Evolutionary conservation across 2,113 vertebrate species (phyloP).

Genomic region (Todiramphus chloris): DNA sequence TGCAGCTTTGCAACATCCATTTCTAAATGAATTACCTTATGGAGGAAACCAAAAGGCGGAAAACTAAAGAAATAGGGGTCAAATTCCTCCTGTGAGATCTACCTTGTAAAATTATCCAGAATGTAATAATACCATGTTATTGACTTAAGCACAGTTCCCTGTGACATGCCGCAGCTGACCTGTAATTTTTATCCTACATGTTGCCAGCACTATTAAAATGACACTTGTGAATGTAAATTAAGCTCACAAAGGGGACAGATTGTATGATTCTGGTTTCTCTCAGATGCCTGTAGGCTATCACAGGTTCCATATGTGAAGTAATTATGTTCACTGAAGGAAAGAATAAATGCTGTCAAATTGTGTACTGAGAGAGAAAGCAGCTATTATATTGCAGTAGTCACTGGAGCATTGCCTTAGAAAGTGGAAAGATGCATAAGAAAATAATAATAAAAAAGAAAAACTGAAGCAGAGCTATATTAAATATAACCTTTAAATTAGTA

Average conservation of each 20-base stretch:
- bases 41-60: slow-evolving; percentile 58
- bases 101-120: slow-evolving; percentile 79
- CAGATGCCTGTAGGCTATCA: slow-evolving; percentile 84
- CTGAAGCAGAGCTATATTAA: slow-evolving; percentile 68
- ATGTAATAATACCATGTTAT: slow-evolving; percentile 78
- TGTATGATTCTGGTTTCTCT: slow-evolving; percentile 82
- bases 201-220: slow-evolving; percentile 82
- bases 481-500: slow-evolving; percentile 74
- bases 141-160: slow-evolving; percentile 79
- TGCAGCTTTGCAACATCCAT: slow-evolving; percentile 51
- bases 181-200: slow-evolving; percentile 81
- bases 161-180: slow-evolving; percentile 79
- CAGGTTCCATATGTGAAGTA: slow-evolving; percentile 89
- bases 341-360: slow-evolving; percentile 87
- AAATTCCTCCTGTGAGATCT: slow-evolving; percentile 71
- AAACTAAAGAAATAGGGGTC: slow-evolving; percentile 75
- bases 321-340: slow-evolving; percentile 87
- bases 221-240: slow-evolving; percentile 84
- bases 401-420: slow-evolving; percentile 79
- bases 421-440: slow-evolving; percentile 78
- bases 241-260: slow-evolving; percentile 84
- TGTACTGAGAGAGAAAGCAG: slow-evolving; percentile 80
- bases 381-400: slow-evolving; percentile 82
- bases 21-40: slow-evolving; percentile 73
- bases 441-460: slow-evolving; percentile 72